Base-by-base conservation (phyloP, 2,797 vertebrate genomes). In the Echeneis naucrates region DNA sequence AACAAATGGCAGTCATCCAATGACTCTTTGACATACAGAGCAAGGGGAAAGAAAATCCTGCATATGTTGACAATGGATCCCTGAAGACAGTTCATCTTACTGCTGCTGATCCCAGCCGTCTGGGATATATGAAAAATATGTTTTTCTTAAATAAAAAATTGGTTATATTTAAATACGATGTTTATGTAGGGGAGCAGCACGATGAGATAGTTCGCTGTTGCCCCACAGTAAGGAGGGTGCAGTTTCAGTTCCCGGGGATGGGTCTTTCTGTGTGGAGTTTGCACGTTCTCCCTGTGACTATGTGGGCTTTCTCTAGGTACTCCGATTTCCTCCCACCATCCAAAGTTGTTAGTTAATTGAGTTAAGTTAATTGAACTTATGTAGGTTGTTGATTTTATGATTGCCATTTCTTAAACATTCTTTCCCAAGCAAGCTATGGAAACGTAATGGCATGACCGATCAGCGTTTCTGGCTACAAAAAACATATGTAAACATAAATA, bases 31-130 rank as follows among this genome's bases (percentile, higher is more conserved):
- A 79, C 68, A 67, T 23, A 9, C 23, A 59, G 74, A 77, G 77
- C 19, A 19, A 10, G 62, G 35, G 42, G 61, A 44, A 55, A 79
- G 56, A 77, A 77, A 85, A 84, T 63, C 63, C 77, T 59, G 78
- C 66, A 72, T 66, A 77, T 65, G 63, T 78, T 48, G 73, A 77
- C 72, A 71, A 67, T 35, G 80, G 69, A 81, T 84, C 83, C 84
- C 76, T 61, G 33, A 76, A 83, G 84, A 86, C 69, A 21, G 66
- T 63, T 88, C 68, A 30, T 84, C 77, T 87, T 81, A 83, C 73
- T 68, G 26, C 56, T 54, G 63, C 82, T 78, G 64, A 78, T 72
- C 72, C 65, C 47, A 3, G 38, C 68, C 53, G 27, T 73, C 72
- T 71, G 61, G 23, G 32, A 53, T 48, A 59, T 21, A 51, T 35